Evolutionary conservation across 2,797 vertebrate genomes (phyloP).

Genomic region (Melanotaenia maccullochi): DNA sequence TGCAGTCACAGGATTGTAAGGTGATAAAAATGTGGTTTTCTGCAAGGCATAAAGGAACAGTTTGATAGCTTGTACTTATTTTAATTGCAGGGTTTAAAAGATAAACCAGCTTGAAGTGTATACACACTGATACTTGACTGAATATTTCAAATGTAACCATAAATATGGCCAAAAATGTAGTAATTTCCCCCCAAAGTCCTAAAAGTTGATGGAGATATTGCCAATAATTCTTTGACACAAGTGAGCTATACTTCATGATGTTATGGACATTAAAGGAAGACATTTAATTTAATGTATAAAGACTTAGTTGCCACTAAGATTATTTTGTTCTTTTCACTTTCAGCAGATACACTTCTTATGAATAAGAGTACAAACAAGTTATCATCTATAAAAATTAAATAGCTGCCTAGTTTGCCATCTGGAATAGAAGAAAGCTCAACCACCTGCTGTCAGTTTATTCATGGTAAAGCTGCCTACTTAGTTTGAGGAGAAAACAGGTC

Average conservation of each 20-base stretch:
- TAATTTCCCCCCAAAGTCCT: background rate
- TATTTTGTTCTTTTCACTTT: background rate
- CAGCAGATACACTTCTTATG: background rate
- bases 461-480: no score
- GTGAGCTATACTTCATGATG: no score
- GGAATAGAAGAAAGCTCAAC: background rate
- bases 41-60: background rate
- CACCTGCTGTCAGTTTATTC: background rate
- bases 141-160: background rate
- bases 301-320: no score
- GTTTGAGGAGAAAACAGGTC: no score
- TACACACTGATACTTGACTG: background rate
- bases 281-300: no score
- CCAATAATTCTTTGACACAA: no score
- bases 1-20: conserved; percentile 22
- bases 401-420: background rate
- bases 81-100: background rate
- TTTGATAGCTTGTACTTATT: background rate
- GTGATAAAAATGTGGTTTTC: conserved; percentile 10
- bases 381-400: background rate
- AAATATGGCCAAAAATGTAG: background rate
- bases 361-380: no score
- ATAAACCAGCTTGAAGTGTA: background rate
- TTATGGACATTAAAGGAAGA: no score
- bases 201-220: background rate